Percentiles rank a stretch among this genome's conserved stretches.
These are phyloP conservation scores for Drosophila prostipennis DNA, from an alignment of 2,888 invertebrate genomes.

Conservation along the genomic window DNA sequence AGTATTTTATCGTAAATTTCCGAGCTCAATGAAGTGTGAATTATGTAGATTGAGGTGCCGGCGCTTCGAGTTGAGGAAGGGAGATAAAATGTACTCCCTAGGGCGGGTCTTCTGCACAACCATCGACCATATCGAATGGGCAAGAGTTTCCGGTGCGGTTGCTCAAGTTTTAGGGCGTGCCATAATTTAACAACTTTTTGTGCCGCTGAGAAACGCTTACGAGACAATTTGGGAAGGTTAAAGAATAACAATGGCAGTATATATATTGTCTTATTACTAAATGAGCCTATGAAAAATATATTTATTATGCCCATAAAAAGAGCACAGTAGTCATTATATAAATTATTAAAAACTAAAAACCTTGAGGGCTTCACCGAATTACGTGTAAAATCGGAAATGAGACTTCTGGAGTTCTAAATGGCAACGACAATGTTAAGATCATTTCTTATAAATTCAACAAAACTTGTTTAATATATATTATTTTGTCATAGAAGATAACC, in stretches of 20 bases:
- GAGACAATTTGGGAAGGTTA: constrained; percentile 26
- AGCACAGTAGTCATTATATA: constrained; percentile 3
- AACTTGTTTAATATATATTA: too few relatives aligned
- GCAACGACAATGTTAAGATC: too few relatives aligned
- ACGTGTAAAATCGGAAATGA: not conserved
- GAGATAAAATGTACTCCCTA: constrained; percentile 9
- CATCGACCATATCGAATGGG: constrained; percentile 37
- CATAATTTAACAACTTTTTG: constrained; percentile 37
- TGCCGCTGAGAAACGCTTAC: constrained; percentile 24
- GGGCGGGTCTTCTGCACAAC: constrained; percentile 24
- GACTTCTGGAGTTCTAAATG: constrained; percentile 6
- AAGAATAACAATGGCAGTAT: constrained; percentile 21
- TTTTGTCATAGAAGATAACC: too few relatives aligned
- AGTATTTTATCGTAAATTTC: constrained; percentile 27
- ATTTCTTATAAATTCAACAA: too few relatives aligned
- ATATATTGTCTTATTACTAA: constrained; percentile 12
- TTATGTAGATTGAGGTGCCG: constrained; percentile 49
- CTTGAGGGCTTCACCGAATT: constrained; percentile 4
- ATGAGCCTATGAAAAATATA: constrained; percentile 22
- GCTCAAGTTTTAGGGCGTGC: constrained; percentile 49
- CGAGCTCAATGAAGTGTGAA: constrained; percentile 71
- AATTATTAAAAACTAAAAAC: constrained; percentile 1
- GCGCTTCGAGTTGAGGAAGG: constrained; percentile 24
- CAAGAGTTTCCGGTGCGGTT: constrained; percentile 45
- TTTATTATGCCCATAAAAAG: constrained; percentile 10